A percentile compares a stretch with the other conserved stretches of the same genome.
These are phyloP conservation scores for Scrobipalpa costella DNA, from an alignment of 2,888 invertebrate species.

Conservation along the genomic window DNA sequence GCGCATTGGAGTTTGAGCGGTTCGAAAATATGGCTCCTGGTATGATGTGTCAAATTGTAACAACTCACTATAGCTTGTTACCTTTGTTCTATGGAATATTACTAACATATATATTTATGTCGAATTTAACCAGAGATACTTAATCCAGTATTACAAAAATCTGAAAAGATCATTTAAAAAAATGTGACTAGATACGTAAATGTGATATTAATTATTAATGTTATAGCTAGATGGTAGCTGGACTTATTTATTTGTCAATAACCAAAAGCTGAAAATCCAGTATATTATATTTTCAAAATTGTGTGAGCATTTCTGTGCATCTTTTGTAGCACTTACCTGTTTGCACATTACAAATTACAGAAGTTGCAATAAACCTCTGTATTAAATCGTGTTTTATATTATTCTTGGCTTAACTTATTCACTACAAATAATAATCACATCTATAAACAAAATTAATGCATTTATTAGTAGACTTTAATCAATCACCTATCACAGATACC, in stretches of 20 bases:
- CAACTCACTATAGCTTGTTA: background rate
- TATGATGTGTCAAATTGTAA: background rate
- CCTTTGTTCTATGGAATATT: constrained; percentile 2
- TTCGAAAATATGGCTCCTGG: too few species aligned
- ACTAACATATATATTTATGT: background rate
- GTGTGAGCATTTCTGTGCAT: background rate
- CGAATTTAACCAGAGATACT: background rate
- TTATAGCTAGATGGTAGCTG: constrained; percentile 12
- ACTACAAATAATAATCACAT: too few species aligned
- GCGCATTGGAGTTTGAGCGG: background rate
- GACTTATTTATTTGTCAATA: background rate
- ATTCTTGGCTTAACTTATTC: background rate
- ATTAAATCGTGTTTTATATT: background rate
- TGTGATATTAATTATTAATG: constrained; percentile 35
- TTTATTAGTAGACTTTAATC: background rate
- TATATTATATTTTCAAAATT: background rate
- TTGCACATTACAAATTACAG: background rate
- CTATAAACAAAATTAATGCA: too few species aligned
- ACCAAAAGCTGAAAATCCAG: background rate
- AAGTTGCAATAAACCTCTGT: background rate
- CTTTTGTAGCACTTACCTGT: constrained; percentile 7
- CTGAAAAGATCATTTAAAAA: constrained; percentile 24
- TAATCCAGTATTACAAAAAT: constrained; percentile 17
- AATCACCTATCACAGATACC: background rate
- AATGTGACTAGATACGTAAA: constrained; percentile 15